Evolutionary conservation across 2,113 vertebrate genomes (phyloP).

Genomic region (Microcebus ravelobensis): DNA sequence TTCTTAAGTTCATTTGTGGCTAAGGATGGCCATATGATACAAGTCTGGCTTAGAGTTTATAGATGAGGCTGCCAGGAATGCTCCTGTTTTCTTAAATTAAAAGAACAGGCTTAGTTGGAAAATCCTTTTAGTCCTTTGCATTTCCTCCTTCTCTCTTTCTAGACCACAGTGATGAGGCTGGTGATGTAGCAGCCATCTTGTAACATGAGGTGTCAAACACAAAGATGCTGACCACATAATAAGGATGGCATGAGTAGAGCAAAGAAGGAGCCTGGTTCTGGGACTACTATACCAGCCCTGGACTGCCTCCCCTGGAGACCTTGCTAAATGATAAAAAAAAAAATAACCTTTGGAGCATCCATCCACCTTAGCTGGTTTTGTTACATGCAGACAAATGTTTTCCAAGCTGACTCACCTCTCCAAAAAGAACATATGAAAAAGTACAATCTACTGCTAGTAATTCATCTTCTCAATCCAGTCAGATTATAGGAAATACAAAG

Average conservation of each 20-base stretch:
- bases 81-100: neutral
- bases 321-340: neutral
- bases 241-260: neutral
- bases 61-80: neutral
- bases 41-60: neutral
- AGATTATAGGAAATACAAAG: neutral
- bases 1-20: neutral
- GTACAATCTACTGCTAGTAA: neutral
- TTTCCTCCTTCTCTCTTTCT: neutral
- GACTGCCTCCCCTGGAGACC: neutral
- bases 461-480: neutral
- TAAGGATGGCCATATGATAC: neutral
- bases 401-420: neutral
- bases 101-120: neutral
- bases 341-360: neutral
- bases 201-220: neutral
- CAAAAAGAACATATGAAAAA: neutral
- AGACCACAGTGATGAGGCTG: neutral
- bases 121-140: neutral
- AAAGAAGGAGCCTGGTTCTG: neutral
- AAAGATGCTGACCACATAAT: neutral
- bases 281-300: neutral
- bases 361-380: neutral
- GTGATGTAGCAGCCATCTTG: neutral
- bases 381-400: neutral